Evolutionary conservation across 2,888 invertebrate genomes (phyloP), one percentile per base, ranked within the genome.

Genomic region (Drosophila dives): DNA sequence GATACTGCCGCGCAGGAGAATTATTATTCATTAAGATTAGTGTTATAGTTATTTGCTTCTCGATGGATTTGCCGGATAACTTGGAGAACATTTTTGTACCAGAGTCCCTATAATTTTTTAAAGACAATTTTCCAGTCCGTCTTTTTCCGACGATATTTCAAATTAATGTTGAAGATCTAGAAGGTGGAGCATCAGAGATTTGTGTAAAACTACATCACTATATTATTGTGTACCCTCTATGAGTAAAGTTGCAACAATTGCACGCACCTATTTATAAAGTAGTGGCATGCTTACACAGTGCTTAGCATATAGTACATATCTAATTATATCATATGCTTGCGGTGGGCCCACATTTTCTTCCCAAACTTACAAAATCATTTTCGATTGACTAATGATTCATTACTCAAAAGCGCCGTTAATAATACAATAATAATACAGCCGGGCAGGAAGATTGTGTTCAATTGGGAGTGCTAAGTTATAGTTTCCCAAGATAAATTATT

Each of bases 101-200:
- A 98, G 98, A 93, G 98, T 99, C 90, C 99, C 99, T 91, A 99
- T 99, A 86, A 98, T 99, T 91, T 95, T 99, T 91, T 94, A 99
- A 99, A 95, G 99, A 99, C 94, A 98, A 99, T 94, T 99, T 99
- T 95, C 99, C 99, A 90, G 98, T 99, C 95, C 98, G 99, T 88
- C 99, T 99, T 94, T 98, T 99, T 94, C 99, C 99, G 92, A 99
- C 99, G 91, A 99, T 99, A 89, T 99, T 99, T 94, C 99, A 99
- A 94, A 99, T 99, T 94, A 99, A 99, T 96, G 99, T 99, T 92
- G 99, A 99, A 91, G 99, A 99, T 94, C 98, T 99, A 92, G 98
- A 98, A 94, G 98, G 99, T 77, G 99, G 99, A 93, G 96, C 97
- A 90, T 98, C 98, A 94, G 98, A 97, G 91, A 92, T 93, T 91